Evolutionary conservation across 2,888 invertebrate species (phyloP).

Genomic region (Scaptomyza polygonia): DNA sequence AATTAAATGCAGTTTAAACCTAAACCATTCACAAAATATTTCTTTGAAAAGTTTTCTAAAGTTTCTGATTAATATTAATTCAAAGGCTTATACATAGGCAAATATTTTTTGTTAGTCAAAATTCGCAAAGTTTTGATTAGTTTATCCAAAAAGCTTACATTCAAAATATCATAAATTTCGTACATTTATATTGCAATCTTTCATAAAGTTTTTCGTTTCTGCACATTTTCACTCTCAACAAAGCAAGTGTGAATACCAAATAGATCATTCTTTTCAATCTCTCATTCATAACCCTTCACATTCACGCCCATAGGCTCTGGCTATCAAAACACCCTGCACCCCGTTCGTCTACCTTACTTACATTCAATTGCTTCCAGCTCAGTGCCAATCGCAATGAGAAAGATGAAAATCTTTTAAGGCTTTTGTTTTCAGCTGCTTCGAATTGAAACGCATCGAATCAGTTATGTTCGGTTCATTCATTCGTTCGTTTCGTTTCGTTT

Average conservation of each 20-base stretch:
- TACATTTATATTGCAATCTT: background rate
- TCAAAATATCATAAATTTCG: background rate
- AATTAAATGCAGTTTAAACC: no score
- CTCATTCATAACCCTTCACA: conserved; percentile 13
- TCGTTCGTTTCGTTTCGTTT: conserved; percentile 37
- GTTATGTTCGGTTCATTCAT: conserved; percentile 11
- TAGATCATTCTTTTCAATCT: conserved; percentile 10
- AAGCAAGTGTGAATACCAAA: conserved; percentile 29
- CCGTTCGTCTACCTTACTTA: background rate
- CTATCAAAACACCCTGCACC: no score
- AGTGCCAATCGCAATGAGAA: conserved; percentile 28
- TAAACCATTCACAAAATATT: no score
- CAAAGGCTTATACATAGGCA: no score
- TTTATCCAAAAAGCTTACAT: no score
- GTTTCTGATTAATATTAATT: no score
- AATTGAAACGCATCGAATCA: background rate
- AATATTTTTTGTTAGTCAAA: no score
- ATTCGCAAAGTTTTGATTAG: no score
- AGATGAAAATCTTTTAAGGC: conserved; percentile 46
- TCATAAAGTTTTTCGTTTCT: background rate
- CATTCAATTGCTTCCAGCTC: conserved; percentile 49
- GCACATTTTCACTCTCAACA: background rate
- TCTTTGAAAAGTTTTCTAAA: no score
- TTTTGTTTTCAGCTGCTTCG: conserved; percentile 42
- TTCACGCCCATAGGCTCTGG: conserved; percentile 14